Percentiles rank a stretch among this genome's conserved stretches.
phyloP scores from a whole-genome alignment of 2,113 vertebrate genomes.

The Rhegmatorhina hoffmannsi region DNA sequence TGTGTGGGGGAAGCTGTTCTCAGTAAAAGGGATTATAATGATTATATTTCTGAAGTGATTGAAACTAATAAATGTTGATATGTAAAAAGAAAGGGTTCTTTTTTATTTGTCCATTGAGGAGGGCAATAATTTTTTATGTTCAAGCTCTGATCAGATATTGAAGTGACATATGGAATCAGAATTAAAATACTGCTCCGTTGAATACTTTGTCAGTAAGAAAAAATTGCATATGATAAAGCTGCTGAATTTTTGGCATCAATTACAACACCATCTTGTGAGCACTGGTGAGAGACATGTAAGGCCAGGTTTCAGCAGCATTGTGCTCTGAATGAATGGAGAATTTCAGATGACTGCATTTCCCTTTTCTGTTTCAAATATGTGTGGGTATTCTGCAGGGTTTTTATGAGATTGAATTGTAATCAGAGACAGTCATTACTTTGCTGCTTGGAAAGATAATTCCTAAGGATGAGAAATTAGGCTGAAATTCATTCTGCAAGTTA shows the following conservation, averaged over 20 bases:
- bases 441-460: conserved; percentile 12
- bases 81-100: conserved; percentile 47
- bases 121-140: conserved; percentile 46
- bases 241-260: conserved; percentile 58
- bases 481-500: conserved; percentile 6
- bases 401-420: conserved; percentile 27
- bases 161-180: conserved; percentile 67
- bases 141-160: conserved; percentile 60
- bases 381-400: neutral
- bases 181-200: conserved; percentile 55
- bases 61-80: conserved; percentile 60
- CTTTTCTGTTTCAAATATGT: neutral
- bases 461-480: conserved; percentile 8
- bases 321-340: conserved; percentile 4
- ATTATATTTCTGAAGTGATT: conserved; percentile 40
- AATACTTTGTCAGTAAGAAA: conserved; percentile 60
- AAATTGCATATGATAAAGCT: conserved; percentile 22
- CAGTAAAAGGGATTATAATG: conserved; percentile 12
- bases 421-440: conserved; percentile 4
- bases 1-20: conserved; percentile 1
- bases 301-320: conserved; percentile 15
- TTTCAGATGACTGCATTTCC: conserved; percentile 6
- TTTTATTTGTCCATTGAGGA: conserved; percentile 45
- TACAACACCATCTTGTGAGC: conserved; percentile 57
- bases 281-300: conserved; percentile 48